Base-by-base conservation (phyloP, 2,888 invertebrate species). In the Drosophila paranaensis region DNA sequence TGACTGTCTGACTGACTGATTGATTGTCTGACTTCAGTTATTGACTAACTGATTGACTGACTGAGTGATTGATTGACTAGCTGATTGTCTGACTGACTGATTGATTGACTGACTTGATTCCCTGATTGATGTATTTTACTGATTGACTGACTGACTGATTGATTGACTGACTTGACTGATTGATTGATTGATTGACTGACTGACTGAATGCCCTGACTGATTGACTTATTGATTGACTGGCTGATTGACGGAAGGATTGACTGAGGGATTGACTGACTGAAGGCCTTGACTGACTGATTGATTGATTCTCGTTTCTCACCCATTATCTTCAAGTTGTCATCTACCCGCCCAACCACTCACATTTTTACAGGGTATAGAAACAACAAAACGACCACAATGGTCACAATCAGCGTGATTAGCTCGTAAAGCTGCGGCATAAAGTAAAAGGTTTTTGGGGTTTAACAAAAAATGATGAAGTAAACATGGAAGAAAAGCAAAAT, bases 401-500 rank as follows among this genome's bases (percentile, higher is more conserved):
- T 61, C 46, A 65, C 65, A 67, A 74, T 69, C 79, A 30, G 72
- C 58, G 62, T 71, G 78, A 87, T 81, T 78, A 68, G 88, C 85
- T 84, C 88, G 63, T 84, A 84, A 84, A 84, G 71, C 65, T 71
- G 71, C 79, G 73, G 68, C 60, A 60, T 27, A 45, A 62, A 69
- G 62, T 60, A 71, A 84, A 84, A 89, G 89, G 88, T 84, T 84
- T 88, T 88, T 71, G 37, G 69, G 61, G 30, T 42, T 56, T 67
- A 11, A 50, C 35, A 4, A 60, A 80, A 80, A 56, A 80, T 63
- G 63, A 77, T 83, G 77, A 67, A 69, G 71, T 77, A 77, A 81
- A 77, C 87, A 66, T 58, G 56, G 25, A 71, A 71, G 33, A 50
- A 20, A 20, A 50, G 33, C 33, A 65, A 61, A 61, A 66, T 37